Percentiles rank a stretch among this genome's conserved stretches.
These are phyloP conservation scores for Perodicticus potto DNA, from an alignment of 2,797 vertebrate genomes.

Conservation along the genomic window DNA sequence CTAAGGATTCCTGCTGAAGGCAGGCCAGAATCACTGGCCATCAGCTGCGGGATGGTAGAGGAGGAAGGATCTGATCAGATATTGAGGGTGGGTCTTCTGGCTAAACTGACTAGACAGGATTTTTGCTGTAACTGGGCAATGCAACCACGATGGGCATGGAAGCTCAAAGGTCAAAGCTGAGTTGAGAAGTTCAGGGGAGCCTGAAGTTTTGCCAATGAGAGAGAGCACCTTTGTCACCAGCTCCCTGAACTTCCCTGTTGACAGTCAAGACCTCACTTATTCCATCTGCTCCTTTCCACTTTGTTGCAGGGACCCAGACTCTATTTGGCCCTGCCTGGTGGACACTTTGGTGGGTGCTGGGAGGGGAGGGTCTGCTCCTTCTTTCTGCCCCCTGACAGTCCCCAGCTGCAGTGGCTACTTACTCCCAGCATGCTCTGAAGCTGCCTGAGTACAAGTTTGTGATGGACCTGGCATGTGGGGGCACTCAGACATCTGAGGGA, in stretches of 20 bases:
- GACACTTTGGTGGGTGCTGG: background rate
- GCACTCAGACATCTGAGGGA: background rate
- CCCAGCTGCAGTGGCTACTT: background rate
- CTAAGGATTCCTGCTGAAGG: background rate
- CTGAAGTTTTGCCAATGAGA: background rate
- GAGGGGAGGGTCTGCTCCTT: background rate
- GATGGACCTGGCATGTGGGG: too few species aligned
- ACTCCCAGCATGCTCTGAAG: background rate
- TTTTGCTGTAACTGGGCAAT: background rate
- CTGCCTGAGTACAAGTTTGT: background rate
- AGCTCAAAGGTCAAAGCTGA: background rate
- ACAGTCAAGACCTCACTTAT: background rate
- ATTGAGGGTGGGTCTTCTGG: background rate
- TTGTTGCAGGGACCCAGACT: background rate
- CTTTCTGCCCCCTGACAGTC: too few species aligned
- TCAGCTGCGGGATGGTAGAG: background rate
- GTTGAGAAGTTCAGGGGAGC: background rate
- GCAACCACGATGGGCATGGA: rapidly evolving
- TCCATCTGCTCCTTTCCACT: background rate
- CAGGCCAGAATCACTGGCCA: background rate
- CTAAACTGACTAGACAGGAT: conserved; percentile 23
- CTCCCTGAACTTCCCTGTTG: background rate
- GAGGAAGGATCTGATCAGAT: background rate
- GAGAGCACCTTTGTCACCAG: background rate
- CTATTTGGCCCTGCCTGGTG: background rate